A percentile compares a stretch with the other conserved stretches of the same genome.
These are phyloP conservation scores for Agelastica alni DNA, from an alignment of 2,888 invertebrate species.

Conservation along the genomic window DNA sequence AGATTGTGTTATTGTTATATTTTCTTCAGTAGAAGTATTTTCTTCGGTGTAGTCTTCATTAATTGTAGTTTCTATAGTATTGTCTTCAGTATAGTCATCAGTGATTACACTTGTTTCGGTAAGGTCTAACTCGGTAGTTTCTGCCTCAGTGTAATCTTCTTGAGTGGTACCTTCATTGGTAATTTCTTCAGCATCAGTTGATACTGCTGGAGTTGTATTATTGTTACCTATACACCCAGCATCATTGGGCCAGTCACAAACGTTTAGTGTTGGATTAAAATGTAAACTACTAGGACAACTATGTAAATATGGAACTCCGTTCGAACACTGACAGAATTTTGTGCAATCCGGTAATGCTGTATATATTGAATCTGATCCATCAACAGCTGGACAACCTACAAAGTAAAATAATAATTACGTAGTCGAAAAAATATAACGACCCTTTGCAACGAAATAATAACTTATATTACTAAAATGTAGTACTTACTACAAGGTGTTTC, in stretches of 20 bases:
- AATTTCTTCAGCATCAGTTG: background rate
- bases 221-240: conserved; percentile 2
- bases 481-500: too few relatives aligned
- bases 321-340: conserved; percentile 27
- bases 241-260: conserved; percentile 16
- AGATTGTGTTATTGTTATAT: background rate
- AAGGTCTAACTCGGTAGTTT: too few relatives aligned
- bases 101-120: too few relatives aligned
- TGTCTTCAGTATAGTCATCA: too few relatives aligned
- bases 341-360: conserved; percentile 15
- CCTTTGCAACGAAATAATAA: too few relatives aligned
- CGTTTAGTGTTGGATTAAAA: conserved; percentile 17
- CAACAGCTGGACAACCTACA: conserved; percentile 8
- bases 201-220: background rate
- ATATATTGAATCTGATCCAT: background rate
- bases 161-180: background rate
- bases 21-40: conserved; percentile 11
- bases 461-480: too few relatives aligned
- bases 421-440: too few relatives aligned
- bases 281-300: conserved; percentile 10
- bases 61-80: background rate
- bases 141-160: too few relatives aligned
- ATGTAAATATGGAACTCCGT: conserved; percentile 11
- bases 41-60: background rate
- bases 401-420: too few relatives aligned